Percentiles rank a stretch among this genome's conserved stretches.
Evolutionary conservation across 2,888 invertebrate genomes (phyloP).

Genomic region (Alloplasta piceator): DNA sequence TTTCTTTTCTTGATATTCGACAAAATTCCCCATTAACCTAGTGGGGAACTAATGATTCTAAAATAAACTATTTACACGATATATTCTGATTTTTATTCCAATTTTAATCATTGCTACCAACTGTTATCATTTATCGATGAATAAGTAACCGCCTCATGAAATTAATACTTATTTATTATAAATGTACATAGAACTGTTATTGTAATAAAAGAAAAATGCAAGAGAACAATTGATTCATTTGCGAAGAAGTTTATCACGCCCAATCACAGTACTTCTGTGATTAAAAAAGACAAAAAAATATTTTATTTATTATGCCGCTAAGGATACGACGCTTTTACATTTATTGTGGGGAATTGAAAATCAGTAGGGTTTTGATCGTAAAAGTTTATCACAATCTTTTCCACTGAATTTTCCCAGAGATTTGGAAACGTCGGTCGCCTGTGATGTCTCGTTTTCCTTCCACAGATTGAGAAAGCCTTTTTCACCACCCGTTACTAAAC

Average conservation of each 20-base stretch:
- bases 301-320: background rate
- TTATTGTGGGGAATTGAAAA: slow-evolving; percentile 6
- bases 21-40: slow-evolving; percentile 56
- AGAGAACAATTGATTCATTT: slow-evolving; percentile 66
- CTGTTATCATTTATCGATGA: slow-evolving; percentile 69
- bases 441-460: slow-evolving; percentile 81
- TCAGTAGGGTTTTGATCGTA: slow-evolving; percentile 79
- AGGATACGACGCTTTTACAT: background rate
- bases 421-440: slow-evolving; percentile 57
- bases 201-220: slow-evolving; percentile 79
- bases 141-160: slow-evolving; percentile 78
- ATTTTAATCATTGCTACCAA: slow-evolving; percentile 41
- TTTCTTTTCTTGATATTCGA: slow-evolving; percentile 65
- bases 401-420: slow-evolving; percentile 74
- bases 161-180: slow-evolving; percentile 81
- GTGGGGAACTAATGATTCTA: slow-evolving; percentile 60
- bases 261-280: slow-evolving; percentile 4
- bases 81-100: slow-evolving; percentile 68
- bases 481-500: slow-evolving; percentile 90
- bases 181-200: slow-evolving; percentile 82
- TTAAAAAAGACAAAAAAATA: background rate
- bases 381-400: slow-evolving; percentile 75
- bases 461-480: slow-evolving; percentile 88
- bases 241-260: background rate
- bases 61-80: slow-evolving; percentile 66